Percentiles rank a stretch among this genome's conserved stretches.
Evolutionary conservation across 2,888 invertebrate species (phyloP).

Genomic region (Andrena hattorfiana): DNA sequence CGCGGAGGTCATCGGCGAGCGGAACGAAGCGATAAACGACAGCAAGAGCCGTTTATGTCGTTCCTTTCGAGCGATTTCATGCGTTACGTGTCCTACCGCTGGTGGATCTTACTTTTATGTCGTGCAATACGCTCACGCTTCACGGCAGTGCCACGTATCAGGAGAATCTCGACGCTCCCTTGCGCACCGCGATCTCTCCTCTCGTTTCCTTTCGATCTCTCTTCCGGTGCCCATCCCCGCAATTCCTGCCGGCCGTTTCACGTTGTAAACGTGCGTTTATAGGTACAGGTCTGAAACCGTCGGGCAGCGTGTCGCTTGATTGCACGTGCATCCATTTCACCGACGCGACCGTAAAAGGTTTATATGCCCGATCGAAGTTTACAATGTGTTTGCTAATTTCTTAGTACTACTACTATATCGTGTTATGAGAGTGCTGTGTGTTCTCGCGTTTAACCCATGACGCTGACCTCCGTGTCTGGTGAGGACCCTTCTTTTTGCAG

Average conservation of each 20-base stretch:
- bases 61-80: conserved; percentile 68
- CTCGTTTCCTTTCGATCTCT: background rate
- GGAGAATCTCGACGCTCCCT: conserved; percentile 51
- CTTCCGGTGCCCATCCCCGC: conserved; percentile 6
- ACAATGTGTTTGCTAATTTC: conserved; percentile 58
- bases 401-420: background rate
- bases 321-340: conserved; percentile 63
- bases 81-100: conserved; percentile 68
- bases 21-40: conserved; percentile 74
- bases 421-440: background rate
- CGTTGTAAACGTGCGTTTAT: conserved; percentile 62
- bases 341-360: conserved; percentile 59
- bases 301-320: conserved; percentile 68
- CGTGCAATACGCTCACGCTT: conserved; percentile 67
- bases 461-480: no score
- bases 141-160: conserved; percentile 69
- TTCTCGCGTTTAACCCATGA: background rate
- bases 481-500: no score
- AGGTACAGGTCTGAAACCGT: conserved; percentile 36
- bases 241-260: conserved; percentile 32
- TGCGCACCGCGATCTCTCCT: conserved; percentile 33
- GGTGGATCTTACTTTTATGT: conserved; percentile 69
- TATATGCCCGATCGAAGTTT: conserved; percentile 48
- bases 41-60: conserved; percentile 68
- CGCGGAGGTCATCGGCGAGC: conserved; percentile 55